Evolutionary conservation across 2,888 invertebrate genomes (phyloP).

Genomic region (Ceramica pisi): DNA sequence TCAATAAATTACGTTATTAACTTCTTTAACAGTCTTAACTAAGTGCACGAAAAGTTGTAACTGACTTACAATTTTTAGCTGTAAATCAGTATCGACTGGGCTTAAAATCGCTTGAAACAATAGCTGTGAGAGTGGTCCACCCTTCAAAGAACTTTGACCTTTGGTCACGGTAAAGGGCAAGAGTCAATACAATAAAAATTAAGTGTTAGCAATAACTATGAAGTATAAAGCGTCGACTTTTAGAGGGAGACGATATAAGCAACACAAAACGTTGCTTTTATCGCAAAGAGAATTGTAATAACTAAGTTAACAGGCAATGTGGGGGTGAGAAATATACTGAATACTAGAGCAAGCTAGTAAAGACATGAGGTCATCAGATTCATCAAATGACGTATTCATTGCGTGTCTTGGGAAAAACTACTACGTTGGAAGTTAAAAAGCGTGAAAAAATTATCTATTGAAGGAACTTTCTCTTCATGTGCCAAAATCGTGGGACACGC

Average conservation of each 20-base stretch:
- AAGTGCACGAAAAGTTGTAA: conserved; percentile 21
- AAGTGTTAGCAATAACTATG: conserved; percentile 41
- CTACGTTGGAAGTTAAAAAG: too few species aligned
- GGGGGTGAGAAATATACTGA: not conserved
- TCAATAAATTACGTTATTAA: conserved; percentile 30
- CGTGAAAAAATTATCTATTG: too few species aligned
- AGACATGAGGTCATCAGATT: conserved; percentile 8
- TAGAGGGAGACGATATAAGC: conserved; percentile 35
- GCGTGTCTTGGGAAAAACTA: too few species aligned
- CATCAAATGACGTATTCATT: not conserved
- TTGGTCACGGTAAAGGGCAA: conserved; percentile 40
- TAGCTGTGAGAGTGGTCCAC: conserved; percentile 18
- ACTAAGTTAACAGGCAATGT: conserved; percentile 10
- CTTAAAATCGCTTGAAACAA: conserved; percentile 39
- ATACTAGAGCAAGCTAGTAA: not conserved
- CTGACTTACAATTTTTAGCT: conserved; percentile 7
- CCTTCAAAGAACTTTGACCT: conserved; percentile 35
- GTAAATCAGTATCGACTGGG: conserved; percentile 34
- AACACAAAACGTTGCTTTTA: conserved; percentile 41
- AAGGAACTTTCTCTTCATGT: too few species aligned
- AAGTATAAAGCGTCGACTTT: conserved; percentile 43
- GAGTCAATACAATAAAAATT: conserved; percentile 54
- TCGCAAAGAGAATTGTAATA: conserved; percentile 42
- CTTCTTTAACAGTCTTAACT: conserved; percentile 16
- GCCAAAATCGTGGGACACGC: too few species aligned